phyloP scores from a whole-genome alignment of 2,797 vertebrate species.

The Characodon lateralis region DNA sequence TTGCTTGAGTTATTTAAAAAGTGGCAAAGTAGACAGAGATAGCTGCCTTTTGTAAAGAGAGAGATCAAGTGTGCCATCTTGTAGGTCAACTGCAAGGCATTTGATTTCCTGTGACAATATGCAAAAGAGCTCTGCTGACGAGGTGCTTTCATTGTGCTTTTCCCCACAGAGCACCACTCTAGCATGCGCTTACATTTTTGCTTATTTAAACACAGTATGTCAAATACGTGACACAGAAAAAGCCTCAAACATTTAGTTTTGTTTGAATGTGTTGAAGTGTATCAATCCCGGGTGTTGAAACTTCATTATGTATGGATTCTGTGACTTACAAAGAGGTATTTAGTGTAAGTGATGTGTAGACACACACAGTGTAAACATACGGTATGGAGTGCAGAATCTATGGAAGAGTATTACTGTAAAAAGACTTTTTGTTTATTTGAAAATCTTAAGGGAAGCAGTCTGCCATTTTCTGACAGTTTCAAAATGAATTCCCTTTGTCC shows the following conservation, averaged over 20 bases:
- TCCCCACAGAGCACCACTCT: slow-evolving; percentile 47
- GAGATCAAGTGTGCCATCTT: slow-evolving; percentile 68
- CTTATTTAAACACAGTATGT: slow-evolving; percentile 15
- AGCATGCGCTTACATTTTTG: slow-evolving; percentile 8
- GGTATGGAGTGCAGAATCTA: background rate
- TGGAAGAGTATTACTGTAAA: slow-evolving; percentile 7
- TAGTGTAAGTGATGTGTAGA: background rate
- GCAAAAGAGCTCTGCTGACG: slow-evolving; percentile 74
- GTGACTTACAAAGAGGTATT: background rate
- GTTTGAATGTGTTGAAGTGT: slow-evolving; percentile 12
- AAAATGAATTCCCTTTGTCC: slow-evolving; percentile 78
- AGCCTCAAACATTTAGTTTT: slow-evolving; percentile 4
- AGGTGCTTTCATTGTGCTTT: slow-evolving; percentile 62
- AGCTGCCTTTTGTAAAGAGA: slow-evolving; percentile 14
- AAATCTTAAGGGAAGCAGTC: slow-evolving; percentile 53
- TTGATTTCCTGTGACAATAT: slow-evolving; percentile 77
- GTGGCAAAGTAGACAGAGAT: slow-evolving; percentile 22
- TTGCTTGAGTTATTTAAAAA: slow-evolving; percentile 26
- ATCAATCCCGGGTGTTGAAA: background rate
- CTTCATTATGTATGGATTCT: background rate
- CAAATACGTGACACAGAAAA: slow-evolving; percentile 30
- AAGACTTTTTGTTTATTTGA: slow-evolving; percentile 13
- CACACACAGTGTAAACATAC: background rate
- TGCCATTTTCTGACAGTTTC: slow-evolving; percentile 78
- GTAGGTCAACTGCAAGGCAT: slow-evolving; percentile 73